Conservation (phyloP, 2,113 vertebrate genomes). For the Lonchura striata region DNA sequence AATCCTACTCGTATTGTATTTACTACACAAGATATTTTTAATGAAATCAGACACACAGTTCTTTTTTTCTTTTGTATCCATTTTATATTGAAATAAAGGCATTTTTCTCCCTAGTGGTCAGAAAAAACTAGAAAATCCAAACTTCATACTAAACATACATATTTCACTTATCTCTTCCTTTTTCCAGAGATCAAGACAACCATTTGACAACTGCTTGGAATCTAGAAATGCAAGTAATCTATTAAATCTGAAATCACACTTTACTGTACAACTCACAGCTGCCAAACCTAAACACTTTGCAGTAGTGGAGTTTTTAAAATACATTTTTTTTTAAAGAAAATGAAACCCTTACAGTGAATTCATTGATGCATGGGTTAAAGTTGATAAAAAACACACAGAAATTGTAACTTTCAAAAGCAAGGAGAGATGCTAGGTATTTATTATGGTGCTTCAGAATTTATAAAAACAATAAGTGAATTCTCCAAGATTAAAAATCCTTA, state of each 20-base stretch:
- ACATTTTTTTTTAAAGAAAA: neutral
- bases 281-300: constrained; percentile 12
- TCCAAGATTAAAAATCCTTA: neutral
- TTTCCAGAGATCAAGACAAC: constrained; percentile 34
- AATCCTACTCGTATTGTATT: constrained; percentile 2
- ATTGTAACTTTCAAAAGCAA: neutral
- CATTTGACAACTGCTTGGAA: constrained; percentile 27
- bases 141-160: neutral
- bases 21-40: neutral
- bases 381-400: neutral
- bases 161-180: constrained; percentile 1
- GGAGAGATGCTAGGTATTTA: neutral
- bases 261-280: neutral
- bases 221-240: constrained; percentile 43
- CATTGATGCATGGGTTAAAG: neutral
- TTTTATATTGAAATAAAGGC: neutral
- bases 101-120: constrained; percentile 1
- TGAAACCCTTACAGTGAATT: neutral
- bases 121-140: neutral
- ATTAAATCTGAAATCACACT: constrained; percentile 43
- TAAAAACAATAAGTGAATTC: neutral
- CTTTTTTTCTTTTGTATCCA: neutral
- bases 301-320: neutral
- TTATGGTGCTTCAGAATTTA: neutral
- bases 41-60: neutral